phyloP scores from a whole-genome alignment of 2,888 invertebrate species.

The Bruchidius siliquastri region DNA sequence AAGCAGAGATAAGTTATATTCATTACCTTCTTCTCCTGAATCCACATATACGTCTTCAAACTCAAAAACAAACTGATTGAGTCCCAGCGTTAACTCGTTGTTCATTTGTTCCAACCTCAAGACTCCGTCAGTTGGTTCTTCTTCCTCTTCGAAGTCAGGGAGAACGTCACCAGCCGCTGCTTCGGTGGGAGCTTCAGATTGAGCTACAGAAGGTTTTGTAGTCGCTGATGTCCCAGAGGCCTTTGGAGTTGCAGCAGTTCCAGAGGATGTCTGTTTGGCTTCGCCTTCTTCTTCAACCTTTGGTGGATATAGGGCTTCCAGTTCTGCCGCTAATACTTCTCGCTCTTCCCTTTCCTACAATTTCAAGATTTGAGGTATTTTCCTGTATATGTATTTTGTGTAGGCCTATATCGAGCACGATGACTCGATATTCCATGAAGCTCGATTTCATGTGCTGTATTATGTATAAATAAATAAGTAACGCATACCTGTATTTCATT shows the following conservation, averaged over 20 bases:
- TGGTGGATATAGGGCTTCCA: background rate
- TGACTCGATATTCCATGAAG: no score
- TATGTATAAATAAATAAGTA: no score
- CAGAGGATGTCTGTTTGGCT: background rate
- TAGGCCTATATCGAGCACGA: no score
- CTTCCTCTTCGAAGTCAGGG: background rate
- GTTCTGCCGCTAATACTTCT: background rate
- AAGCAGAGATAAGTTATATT: no score
- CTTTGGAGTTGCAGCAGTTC: background rate
- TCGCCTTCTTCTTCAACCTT: background rate
- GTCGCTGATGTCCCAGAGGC: background rate
- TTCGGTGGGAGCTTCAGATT: slow-evolving; percentile 14
- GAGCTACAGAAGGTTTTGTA: background rate
- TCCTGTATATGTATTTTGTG: no score
- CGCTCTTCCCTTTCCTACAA: background rate
- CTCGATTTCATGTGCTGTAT: no score
- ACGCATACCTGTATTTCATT: slow-evolving; percentile 16
- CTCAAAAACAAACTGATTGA: slow-evolving; percentile 35
- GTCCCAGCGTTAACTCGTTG: slow-evolving; percentile 39
- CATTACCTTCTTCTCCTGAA: slow-evolving; percentile 21
- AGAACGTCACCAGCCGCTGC: slow-evolving; percentile 11
- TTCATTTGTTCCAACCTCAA: slow-evolving; percentile 17
- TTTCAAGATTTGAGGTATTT: background rate
- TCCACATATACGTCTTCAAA: slow-evolving; percentile 15
- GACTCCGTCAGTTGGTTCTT: slow-evolving; percentile 33